These are phyloP conservation scores for Apistogramma diplotaenia DNA, from an alignment of 2,113 vertebrate species.

Conservation along the genomic window DNA sequence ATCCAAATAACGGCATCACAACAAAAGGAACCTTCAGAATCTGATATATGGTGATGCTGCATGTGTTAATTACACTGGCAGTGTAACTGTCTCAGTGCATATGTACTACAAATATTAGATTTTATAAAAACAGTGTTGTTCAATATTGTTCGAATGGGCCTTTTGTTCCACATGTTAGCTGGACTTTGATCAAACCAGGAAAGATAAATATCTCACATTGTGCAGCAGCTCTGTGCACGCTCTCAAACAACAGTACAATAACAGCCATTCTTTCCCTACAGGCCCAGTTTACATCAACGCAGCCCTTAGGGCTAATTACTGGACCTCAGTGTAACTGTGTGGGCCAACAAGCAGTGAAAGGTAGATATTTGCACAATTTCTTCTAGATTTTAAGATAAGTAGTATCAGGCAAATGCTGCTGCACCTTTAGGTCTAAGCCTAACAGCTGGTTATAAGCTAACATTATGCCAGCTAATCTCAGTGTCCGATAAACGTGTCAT, in stretches of 20 bases:
- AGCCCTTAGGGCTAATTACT: not conserved
- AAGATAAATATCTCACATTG: not conserved
- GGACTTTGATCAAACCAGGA: not conserved
- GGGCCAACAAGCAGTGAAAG: not conserved
- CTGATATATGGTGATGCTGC: not conserved
- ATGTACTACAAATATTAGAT: not conserved
- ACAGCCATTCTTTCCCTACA: not conserved
- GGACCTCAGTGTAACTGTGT: not conserved
- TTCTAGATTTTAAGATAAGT: not conserved
- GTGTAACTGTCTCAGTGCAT: not conserved
- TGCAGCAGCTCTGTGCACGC: not conserved
- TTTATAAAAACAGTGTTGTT: not conserved
- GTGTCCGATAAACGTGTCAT: no score
- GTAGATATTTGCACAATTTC: not conserved
- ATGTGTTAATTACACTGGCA: not conserved
- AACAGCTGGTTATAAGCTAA: no score
- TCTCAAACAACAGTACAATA: not conserved
- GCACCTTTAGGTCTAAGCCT: not conserved
- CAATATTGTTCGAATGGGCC: no score
- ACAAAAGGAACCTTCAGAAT: not conserved
- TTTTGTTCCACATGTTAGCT: not conserved
- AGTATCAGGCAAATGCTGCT: not conserved
- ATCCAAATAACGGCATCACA: not conserved
- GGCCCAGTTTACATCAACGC: not conserved
- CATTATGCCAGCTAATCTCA: no score